Conservation (phyloP, 1,140 invertebrate genomes). For the Musca vetustissima region DNA sequence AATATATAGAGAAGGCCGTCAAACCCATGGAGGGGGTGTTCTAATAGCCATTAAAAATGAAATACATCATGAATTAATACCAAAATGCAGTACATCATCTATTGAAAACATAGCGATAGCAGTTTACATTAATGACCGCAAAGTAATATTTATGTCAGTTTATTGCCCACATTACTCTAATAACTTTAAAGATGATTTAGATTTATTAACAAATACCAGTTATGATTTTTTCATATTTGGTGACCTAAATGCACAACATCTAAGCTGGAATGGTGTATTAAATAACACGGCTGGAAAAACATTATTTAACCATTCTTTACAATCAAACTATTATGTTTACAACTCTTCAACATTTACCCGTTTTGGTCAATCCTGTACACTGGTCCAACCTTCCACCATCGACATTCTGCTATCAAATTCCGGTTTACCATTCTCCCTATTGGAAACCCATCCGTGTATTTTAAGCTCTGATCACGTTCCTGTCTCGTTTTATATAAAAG, state of each 20-base stretch:
- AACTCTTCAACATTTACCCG: background rate
- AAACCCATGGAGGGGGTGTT: background rate
- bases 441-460: background rate
- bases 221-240: slow-evolving; percentile 1
- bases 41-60: background rate
- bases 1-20: background rate
- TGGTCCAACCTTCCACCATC: background rate
- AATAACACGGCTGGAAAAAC: background rate
- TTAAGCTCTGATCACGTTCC: background rate
- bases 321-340: background rate
- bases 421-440: background rate
- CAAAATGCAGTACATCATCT: background rate
- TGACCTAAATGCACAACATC: slow-evolving; percentile 1
- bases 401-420: slow-evolving; percentile 3
- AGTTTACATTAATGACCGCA: background rate
- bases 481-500: background rate
- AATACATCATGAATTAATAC: background rate
- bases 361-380: background rate
- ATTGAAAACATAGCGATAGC: background rate
- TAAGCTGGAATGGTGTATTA: background rate
- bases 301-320: background rate
- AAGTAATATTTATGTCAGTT: background rate
- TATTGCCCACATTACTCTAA: background rate
- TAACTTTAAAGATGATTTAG: background rate
- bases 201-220: background rate